Base-by-base conservation (phyloP, 2,797 vertebrate genomes). In the Pseudopleuronectes americanus region DNA sequence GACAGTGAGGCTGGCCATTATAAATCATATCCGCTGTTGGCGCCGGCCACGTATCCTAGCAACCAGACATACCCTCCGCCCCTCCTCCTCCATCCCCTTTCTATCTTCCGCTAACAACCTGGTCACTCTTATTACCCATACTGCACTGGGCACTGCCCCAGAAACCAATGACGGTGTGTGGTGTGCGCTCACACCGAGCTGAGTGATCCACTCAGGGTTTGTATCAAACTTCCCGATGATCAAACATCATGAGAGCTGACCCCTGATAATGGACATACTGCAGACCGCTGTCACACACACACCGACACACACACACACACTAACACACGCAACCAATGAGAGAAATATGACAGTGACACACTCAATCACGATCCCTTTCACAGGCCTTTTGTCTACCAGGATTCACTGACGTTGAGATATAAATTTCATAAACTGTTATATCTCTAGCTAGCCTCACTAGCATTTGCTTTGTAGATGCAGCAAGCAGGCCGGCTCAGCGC, bases 21-120 rank as follows among this genome's bases (percentile, higher is more conserved):
- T 93, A 92, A 93, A 93, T 92, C 92, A 93, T 92, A 92, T 91
- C 87, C 86, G 79, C 84, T 92, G 81, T 90, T 92, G 92, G 92
- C 89, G 90, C 92, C 90, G 66, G 86, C 80, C 78, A 68, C 31
- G 91, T 93, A 85, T 87, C 92, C 90, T 92, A 93, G 92, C 91
- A 92, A 93, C 92, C 90, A 91, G 85, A 87, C 89, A 90, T 87
- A 89, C 81, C 87, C 85, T 85, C 87, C 81, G 52, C 89, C 89
- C 89, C 83, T 80, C 74, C 80, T 81, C 74, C 80, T 87, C 82
- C 87, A 84, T 87, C 85, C 77, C 66, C 74, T 75, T 73, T 89
- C 87, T 77, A 78, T 87, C 81, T 84, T 83, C 77, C 26, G 57
- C 73, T 80, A 84, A 86, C 82, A 87, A 86, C 84, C 83, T 87